Evolutionary conservation across 2,113 vertebrate genomes (phyloP).

Genomic region (Oreochromis spilurus): DNA sequence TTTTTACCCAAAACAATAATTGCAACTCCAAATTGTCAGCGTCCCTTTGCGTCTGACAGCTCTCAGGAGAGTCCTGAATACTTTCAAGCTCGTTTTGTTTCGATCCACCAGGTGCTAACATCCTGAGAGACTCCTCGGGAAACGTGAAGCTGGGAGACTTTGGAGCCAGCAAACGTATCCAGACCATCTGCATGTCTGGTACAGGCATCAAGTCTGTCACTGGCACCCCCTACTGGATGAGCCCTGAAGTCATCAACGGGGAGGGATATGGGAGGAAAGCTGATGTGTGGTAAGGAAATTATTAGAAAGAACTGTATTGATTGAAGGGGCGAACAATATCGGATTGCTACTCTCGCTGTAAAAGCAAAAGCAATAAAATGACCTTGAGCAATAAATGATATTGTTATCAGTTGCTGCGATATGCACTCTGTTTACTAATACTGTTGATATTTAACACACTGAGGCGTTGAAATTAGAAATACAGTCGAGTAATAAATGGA

Average conservation of each 20-base stretch:
- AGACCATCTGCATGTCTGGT: slow-evolving; percentile 93
- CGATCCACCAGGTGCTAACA: slow-evolving; percentile 83
- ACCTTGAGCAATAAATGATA: background rate
- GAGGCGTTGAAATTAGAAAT: background rate
- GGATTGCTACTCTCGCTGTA: background rate
- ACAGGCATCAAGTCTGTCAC: slow-evolving; percentile 92
- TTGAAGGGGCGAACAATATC: background rate
- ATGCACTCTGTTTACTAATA: background rate
- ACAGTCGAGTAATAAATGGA: background rate
- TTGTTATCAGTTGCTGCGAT: background rate
- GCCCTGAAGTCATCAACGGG: slow-evolving; percentile 90
- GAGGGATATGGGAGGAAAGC: slow-evolving; percentile 90
- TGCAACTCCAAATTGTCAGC: background rate
- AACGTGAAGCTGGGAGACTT: slow-evolving; percentile 92
- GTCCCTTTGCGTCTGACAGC: background rate
- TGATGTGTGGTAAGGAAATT: slow-evolving; percentile 84
- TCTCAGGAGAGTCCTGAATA: slow-evolving; percentile 11
- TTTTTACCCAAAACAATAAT: background rate
- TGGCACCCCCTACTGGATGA: slow-evolving; percentile 95
- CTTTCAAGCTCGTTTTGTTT: slow-evolving; percentile 9
- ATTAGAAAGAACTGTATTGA: background rate
- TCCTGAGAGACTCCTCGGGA: slow-evolving; percentile 87
- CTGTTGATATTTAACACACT: background rate
- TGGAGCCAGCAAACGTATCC: slow-evolving; percentile 91
- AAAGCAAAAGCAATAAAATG: background rate